These are phyloP conservation scores for Tympanoctomys barrerae DNA, from an alignment of 2,797 vertebrate genomes.

Conservation along the genomic window DNA sequence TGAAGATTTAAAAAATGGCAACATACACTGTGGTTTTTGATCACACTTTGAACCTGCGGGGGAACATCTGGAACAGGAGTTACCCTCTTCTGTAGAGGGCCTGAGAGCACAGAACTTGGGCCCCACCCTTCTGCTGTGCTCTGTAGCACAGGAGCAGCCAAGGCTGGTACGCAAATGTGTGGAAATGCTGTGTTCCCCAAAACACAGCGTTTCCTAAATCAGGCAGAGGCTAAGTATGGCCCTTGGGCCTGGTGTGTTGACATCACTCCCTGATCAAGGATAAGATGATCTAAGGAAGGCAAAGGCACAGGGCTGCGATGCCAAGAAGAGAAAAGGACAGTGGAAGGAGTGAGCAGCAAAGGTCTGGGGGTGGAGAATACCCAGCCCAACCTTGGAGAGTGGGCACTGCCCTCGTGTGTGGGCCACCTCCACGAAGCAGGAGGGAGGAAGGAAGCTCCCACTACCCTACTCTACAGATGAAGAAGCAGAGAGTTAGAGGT, in stretches of 20 bases:
- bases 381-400: accelerated
- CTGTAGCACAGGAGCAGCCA: accelerated
- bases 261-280: background rate
- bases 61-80: background rate
- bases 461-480: background rate
- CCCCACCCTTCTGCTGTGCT: background rate
- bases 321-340: background rate
- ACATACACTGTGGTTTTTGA: background rate
- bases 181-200: background rate
- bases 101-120: background rate
- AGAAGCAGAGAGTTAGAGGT: background rate
- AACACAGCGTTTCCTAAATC: background rate
- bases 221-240: background rate
- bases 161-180: accelerated
- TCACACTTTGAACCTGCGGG: background rate
- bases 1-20: background rate
- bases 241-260: background rate
- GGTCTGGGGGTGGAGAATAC: no score
- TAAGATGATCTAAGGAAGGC: background rate
- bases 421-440: background rate
- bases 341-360: background rate
- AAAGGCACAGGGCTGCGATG: background rate
- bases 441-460: background rate
- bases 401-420: accelerated
- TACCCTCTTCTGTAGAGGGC: background rate